Base-by-base conservation (phyloP, 2,797 vertebrate genomes). In the Agapornis canus region DNA sequence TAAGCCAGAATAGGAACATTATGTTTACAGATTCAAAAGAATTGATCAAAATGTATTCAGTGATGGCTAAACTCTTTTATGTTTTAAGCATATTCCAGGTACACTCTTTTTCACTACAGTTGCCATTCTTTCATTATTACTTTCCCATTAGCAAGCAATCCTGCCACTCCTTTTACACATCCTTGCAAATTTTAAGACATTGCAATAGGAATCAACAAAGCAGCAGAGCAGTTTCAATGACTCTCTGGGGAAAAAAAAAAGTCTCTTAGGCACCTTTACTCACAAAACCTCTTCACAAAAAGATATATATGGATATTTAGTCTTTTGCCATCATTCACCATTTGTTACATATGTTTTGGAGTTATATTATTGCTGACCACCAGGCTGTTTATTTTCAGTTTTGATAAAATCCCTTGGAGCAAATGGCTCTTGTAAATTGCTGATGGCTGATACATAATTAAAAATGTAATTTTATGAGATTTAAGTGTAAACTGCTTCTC, bases 101-200 rank as follows among this genome's bases (percentile, higher is more conserved):
- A 70, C 10, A 47, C 4, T 56, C 43, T 82, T 40, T 89, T 91
- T 57, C n/a, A 68, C 5, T 84, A 61, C 45, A 84, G 14, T 23
- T 94, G 49, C 25, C 10, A 20, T 16, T 54, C 61, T 57, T 89
- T 54, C 51, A 40, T 66, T 84, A 84, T 60, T 90, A 85, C 57
- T 95, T 84, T 42, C 60, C 42, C 61, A 47, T 37, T 29, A 95
- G 51, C 39, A 91, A 86, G 84, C 14, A 70, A 84, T n/a, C 20
- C 10, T 82, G 40, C 18, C 32, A 48, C 13, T 63, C 16, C 35
- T 91, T 66, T 90, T 69, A 52, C 25, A 52, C 4, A 72, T 37
- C 39, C 78, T 94, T 93, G 40, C n/a, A 76, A 88, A 63, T 39
- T 39, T 73, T 29, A 75, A 87, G 68, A 79, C 32, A 82, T 95